phyloP scores from a whole-genome alignment of 2,888 invertebrate genomes.

The Lagria hirta region DNA sequence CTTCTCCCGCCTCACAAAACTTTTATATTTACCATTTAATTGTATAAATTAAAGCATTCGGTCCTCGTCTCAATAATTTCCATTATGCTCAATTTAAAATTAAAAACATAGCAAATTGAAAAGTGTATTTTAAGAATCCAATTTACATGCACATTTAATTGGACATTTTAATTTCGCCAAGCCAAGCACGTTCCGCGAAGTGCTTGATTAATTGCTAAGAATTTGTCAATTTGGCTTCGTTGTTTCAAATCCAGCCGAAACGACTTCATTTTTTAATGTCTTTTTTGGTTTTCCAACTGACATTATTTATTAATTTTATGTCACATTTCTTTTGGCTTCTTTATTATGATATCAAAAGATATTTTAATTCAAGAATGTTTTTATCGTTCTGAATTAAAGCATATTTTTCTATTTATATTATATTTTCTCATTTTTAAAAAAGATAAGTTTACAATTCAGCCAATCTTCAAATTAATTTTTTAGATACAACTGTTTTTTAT shows the following conservation, averaged over 20 bases:
- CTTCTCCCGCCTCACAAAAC: conserved; percentile 9
- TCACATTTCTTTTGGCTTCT: too few relatives aligned
- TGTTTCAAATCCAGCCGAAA: conserved; percentile 19
- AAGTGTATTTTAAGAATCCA: conserved; percentile 41
- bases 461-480: too few relatives aligned
- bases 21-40: conserved; percentile 34
- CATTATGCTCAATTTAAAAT: conserved; percentile 37
- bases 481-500: too few relatives aligned
- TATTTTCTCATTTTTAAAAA: too few relatives aligned
- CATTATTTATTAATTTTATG: too few relatives aligned
- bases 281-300: too few relatives aligned
- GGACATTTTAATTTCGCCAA: conserved; percentile 43
- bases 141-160: conserved; percentile 45
- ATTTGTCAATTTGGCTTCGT: conserved; percentile 23
- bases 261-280: conserved; percentile 12
- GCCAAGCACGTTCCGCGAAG: conserved; percentile 38
- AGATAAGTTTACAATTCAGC: too few relatives aligned
- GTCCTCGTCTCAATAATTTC: conserved; percentile 20
- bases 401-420: too few relatives aligned
- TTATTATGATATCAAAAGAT: too few relatives aligned
- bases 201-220: conserved; percentile 27
- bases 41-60: conserved; percentile 34
- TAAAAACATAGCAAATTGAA: conserved; percentile 38
- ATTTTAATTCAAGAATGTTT: too few relatives aligned
- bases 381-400: too few relatives aligned